Evolutionary conservation across 1,140 invertebrate species (phyloP), one percentile per base, ranked within the genome.

Genomic region (Asobara japonica): DNA sequence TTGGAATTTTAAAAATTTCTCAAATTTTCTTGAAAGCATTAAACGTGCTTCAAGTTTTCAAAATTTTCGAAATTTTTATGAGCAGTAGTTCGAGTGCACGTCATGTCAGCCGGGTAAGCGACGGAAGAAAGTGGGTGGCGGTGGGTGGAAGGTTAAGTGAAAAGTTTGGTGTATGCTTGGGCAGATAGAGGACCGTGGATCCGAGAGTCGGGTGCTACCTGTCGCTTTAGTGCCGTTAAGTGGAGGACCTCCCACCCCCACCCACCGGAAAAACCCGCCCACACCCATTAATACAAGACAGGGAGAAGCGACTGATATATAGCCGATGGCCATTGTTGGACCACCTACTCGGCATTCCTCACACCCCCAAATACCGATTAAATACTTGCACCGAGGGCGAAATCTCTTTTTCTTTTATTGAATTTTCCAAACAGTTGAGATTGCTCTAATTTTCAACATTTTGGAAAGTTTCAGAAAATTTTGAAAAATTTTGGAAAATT

Each of bases 111-210:
- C 41, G n/a, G 20, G 13, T 7, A 27, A 56, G 3, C 4, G 51
- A 56, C 1, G 10, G 51, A 56, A 45, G 51, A 25, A 27, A 56
- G 18, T 20, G 51, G 6, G 51, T 56, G 25, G 20, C 7, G 29
- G 45, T 31, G 66, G 18, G 41, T 33, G 31, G 11, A 68, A 68
- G 66, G 65, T 69, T 74, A 71, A 74, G 73, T 74, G 73, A 74
- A 74, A 74, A 74, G 73, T 71, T 74, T 74, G 62, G 38, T 68
- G 30, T 64, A 65, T 62, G 45, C 18, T 66, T 48, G 65, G 60
- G 16, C 65, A 65, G 67, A 56, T 56, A 56, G 51, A 56, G 62
- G 65, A 20, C 41, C 22, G 31, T 60, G 51, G 45, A 56, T 69
- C 20, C 45, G 56, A 20, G 18, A 20, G n/a, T 41, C 65, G 16